phyloP scores from a whole-genome alignment of 1,140 invertebrate species.

The Phenacoccus solenopsis region DNA sequence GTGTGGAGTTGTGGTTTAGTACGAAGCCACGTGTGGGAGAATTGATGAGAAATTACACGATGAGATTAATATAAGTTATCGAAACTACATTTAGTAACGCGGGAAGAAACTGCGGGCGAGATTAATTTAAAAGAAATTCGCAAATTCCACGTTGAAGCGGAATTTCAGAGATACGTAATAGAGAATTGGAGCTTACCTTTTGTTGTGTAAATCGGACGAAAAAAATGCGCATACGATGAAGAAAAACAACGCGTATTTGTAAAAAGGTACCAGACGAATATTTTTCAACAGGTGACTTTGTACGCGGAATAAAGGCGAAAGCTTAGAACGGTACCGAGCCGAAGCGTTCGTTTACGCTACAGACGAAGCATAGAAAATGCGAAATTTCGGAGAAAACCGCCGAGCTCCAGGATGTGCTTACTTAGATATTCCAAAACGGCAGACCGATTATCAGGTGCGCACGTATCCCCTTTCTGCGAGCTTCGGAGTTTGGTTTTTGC shows the following conservation, averaged over 20 bases:
- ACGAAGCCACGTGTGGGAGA: no score
- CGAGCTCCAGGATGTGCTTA: slow-evolving; percentile 15
- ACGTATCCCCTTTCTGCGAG: background rate
- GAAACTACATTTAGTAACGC: no score
- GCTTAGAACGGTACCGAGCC: background rate
- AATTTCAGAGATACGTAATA: no score
- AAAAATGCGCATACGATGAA: no score
- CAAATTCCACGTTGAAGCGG: no score
- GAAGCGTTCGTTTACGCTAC: background rate
- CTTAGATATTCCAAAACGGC: slow-evolving; percentile 15
- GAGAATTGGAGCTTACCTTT: no score
- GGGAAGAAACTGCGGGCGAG: no score
- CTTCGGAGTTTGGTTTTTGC: slow-evolving; percentile 8
- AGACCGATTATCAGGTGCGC: slow-evolving; percentile 16
- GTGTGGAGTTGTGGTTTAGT: no score
- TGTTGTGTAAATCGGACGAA: no score
- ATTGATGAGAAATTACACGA: no score
- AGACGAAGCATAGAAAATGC: background rate
- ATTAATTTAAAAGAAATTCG: no score
- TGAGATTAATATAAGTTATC: no score
- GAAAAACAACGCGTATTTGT: background rate
- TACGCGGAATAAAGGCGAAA: background rate
- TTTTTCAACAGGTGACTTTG: slow-evolving; percentile 15
- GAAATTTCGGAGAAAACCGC: background rate
- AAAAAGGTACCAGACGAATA: slow-evolving; percentile 6